phyloP scores from a whole-genome alignment of 2,888 invertebrate species.

The Noctua fimbriata region DNA sequence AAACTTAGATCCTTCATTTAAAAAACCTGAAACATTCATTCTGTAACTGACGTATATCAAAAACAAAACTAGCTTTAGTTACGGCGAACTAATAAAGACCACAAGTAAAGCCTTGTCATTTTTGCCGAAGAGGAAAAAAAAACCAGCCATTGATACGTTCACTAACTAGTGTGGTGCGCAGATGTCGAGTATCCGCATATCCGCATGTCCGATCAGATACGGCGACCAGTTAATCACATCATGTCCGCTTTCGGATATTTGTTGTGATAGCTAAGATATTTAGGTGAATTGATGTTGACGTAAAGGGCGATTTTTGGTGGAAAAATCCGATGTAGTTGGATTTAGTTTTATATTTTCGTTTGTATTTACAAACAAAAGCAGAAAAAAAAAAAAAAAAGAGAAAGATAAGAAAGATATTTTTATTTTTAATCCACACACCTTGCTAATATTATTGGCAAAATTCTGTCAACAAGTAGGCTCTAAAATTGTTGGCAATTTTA shows the following conservation, averaged over 20 bases:
- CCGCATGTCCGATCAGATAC: constrained; percentile 9
- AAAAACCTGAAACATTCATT: background rate
- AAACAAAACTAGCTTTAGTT: constrained; percentile 7
- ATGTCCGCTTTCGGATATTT: constrained; percentile 12
- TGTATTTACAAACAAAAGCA: no score
- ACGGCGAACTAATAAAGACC: constrained; percentile 18
- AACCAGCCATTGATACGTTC: background rate
- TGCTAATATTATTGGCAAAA: background rate
- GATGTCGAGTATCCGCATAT: constrained; percentile 31
- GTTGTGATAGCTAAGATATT: constrained; percentile 12
- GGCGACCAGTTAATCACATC: constrained; percentile 31
- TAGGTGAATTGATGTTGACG: background rate
- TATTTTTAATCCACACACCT: background rate
- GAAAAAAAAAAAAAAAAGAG: no score
- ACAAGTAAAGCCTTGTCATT: constrained; percentile 8
- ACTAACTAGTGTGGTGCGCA: constrained; percentile 34
- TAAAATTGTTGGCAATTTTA: background rate
- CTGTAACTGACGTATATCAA: background rate
- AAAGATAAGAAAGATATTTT: background rate
- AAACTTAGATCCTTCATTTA: background rate
- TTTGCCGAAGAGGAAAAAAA: background rate
- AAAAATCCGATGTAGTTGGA: background rate
- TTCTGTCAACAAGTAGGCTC: background rate
- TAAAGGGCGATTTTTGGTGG: background rate
- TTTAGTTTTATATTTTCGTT: background rate